phyloP scores from a whole-genome alignment of 2,113 vertebrate species.

The Herpailurus yagouaroundi region DNA sequence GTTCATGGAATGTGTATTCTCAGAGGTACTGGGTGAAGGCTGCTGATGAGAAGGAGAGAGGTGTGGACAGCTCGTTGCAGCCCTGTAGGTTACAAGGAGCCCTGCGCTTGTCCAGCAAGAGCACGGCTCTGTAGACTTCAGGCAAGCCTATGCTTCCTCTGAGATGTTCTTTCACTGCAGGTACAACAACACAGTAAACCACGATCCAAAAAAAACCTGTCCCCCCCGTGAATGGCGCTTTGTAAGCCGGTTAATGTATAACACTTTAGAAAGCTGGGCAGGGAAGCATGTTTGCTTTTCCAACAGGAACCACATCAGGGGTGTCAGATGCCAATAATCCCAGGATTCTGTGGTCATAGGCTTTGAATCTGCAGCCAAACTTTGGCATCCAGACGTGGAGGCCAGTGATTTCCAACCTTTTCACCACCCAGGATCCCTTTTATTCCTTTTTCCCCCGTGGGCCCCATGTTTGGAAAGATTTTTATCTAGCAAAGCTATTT shows the following conservation, averaged over 20 bases:
- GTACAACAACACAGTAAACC: constrained; percentile 76
- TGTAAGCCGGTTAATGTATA: constrained; percentile 80
- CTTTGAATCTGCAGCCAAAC: constrained; percentile 79
- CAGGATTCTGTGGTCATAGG: constrained; percentile 71
- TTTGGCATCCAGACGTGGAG: constrained; percentile 69
- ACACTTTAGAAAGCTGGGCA: constrained; percentile 76
- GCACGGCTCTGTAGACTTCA: constrained; percentile 64
- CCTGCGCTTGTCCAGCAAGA: constrained; percentile 40
- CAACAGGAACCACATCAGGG: constrained; percentile 80
- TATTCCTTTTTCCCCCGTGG: constrained; percentile 45
- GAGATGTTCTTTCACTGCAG: constrained; percentile 77
- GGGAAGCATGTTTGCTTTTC: constrained; percentile 79
- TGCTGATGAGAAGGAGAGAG: constrained; percentile 46
- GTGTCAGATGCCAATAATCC: constrained; percentile 81
- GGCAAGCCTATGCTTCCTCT: constrained; percentile 74
- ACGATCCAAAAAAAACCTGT: constrained; percentile 60
- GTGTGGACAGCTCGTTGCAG: constrained; percentile 57
- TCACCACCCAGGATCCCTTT: constrained; percentile 72
- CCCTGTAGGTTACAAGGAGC: constrained; percentile 58
- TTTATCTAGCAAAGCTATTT: constrained; percentile 67
- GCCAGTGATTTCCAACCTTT: constrained; percentile 71
- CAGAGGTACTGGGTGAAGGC: constrained; percentile 34
- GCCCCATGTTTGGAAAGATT: constrained; percentile 62
- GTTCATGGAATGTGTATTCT: constrained; percentile 16
- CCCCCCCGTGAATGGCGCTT: constrained; percentile 72